Evolutionary conservation across 2,797 vertebrate genomes (phyloP), one percentile per base, ranked within the genome.

Genomic region (Sebastes iracundus): DNA sequence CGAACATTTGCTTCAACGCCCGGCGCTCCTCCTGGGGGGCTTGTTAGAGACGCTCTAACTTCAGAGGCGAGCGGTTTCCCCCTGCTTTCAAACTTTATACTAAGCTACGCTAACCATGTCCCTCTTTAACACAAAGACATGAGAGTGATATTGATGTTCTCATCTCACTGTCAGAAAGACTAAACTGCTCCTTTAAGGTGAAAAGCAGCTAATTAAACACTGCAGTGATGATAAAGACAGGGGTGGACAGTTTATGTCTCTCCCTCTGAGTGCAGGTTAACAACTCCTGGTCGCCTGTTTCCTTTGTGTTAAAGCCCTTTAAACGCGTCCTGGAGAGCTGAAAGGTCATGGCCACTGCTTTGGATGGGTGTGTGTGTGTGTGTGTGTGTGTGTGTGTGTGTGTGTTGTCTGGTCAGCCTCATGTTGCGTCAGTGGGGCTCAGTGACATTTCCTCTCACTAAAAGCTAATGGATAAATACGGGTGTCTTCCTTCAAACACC

Each of bases 391-490:
- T 33, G 52, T 25, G 16, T 22, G 52, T 20, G 42, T 22, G 52
- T 20, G 42, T 22, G 61, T 38, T 18, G 77, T 64, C 46, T 76
- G 63, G 28, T 69, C 23, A 42, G 77, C 66, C 32, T 22, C 78
- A 60, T 20, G 84, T 62, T 65, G 81, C 5, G 42, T 74, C 77
- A 46, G 32, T 80, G 69, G 16, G 71, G 74, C 49, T 86, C 68
- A 2, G 70, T 85, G 87, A 84, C 83, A 86, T 88, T 90, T 90
- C 74, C 77, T 81, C 38, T 3, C 73, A 62, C 85, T 88, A 61
- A 89, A 88, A 79, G 76, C 80, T 77, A 85, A 88, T 78, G 85
- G 86, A 85, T 87, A 72, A 84, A 84, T 86, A 72, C 82, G 86
- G 79, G 79, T 63, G 63, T 81, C 56, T 70, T 46, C 69, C 78